Evolutionary conservation across 92 coral and sea anemone species (phyloP).

Genomic region (Pocillopora meandrina): DNA sequence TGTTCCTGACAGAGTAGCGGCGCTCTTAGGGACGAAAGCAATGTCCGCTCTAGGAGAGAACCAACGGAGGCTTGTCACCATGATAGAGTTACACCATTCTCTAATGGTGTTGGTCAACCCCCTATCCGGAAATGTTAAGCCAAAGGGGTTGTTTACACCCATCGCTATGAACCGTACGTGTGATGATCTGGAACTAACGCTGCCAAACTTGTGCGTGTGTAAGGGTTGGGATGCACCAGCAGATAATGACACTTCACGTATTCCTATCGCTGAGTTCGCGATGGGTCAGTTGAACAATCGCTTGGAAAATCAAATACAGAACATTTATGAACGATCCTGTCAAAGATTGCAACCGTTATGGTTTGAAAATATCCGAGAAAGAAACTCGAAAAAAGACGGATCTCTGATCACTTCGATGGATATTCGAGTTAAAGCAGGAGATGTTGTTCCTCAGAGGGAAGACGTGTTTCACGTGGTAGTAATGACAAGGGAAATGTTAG

Average conservation of each 20-base stretch:
- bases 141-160: constrained; percentile 69
- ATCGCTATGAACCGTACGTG: constrained; percentile 69
- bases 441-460: constrained; percentile 60
- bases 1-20: constrained; percentile 69
- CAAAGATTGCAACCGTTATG: constrained; percentile 50
- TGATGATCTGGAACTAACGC: constrained; percentile 66
- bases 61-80: constrained; percentile 78
- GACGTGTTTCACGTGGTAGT: constrained; percentile 78
- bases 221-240: constrained; percentile 90
- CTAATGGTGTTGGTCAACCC: constrained; percentile 70
- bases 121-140: constrained; percentile 52
- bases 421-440: constrained; percentile 66
- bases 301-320: constrained; percentile 40
- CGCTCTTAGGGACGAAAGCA: constrained; percentile 63
- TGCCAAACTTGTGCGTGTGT: constrained; percentile 84
- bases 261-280: constrained; percentile 88
- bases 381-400: constrained; percentile 50
- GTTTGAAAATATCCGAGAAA: constrained; percentile 67
- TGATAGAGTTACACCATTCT: constrained; percentile 78
- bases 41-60: constrained; percentile 61
- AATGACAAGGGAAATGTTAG: constrained; percentile 38
- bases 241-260: constrained; percentile 64
- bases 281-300: constrained; percentile 78
- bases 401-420: constrained; percentile 63
- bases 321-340: constrained; percentile 41